Evolutionary conservation across 2,797 vertebrate genomes (phyloP).

Genomic region (Cynodonichthys magdalenae): DNA sequence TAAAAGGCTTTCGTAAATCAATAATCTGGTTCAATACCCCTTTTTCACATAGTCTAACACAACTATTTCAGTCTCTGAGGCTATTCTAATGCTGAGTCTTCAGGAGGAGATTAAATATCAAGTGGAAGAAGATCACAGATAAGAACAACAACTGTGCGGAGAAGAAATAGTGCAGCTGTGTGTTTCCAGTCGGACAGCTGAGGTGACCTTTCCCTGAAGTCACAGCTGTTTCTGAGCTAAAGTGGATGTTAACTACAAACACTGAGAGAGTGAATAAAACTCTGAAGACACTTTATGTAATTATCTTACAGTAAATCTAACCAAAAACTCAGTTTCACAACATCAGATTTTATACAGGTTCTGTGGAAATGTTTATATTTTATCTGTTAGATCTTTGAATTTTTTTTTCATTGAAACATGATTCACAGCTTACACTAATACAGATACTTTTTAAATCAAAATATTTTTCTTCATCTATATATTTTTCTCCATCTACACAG

Average conservation of each 20-base stretch:
- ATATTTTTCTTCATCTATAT: no score
- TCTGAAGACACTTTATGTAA: constrained; percentile 3
- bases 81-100: constrained; percentile 40
- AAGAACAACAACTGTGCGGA: constrained; percentile 34
- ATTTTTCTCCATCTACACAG: no score
- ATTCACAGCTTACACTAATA: no score
- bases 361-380: no score
- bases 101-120: constrained; percentile 39
- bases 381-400: no score
- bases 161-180: constrained; percentile 36
- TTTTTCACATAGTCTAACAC: constrained; percentile 12
- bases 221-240: constrained; percentile 42
- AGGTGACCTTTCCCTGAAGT: constrained; percentile 60
- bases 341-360: background rate
- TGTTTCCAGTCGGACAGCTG: constrained; percentile 33
- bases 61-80: constrained; percentile 8
- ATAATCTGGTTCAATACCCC: constrained; percentile 21
- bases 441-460: no score
- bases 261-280: background rate
- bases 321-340: background rate
- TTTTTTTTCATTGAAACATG: no score
- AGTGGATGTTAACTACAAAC: constrained; percentile 46
- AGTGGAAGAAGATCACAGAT: constrained; percentile 34
- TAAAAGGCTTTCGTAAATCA: constrained; percentile 27
- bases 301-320: constrained; percentile 15